A percentile compares a stretch with the other conserved stretches of the same genome.
These are phyloP conservation scores for Diadophis punctatus DNA, from an alignment of 2,113 vertebrate species.

Conservation along the genomic window DNA sequence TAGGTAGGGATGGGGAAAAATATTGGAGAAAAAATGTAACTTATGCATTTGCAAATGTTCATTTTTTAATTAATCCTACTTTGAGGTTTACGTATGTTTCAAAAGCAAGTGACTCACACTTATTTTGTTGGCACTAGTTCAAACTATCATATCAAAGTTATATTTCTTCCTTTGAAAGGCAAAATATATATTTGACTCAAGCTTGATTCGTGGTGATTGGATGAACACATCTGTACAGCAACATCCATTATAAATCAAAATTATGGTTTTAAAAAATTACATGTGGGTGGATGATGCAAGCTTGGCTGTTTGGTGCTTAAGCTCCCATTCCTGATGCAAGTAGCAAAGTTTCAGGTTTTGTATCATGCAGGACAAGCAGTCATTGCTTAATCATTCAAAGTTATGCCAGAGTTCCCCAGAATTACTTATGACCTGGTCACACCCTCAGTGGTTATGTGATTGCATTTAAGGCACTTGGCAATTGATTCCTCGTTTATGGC, in stretches of 20 bases:
- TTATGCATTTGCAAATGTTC: background rate
- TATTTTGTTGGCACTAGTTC: too few relatives aligned
- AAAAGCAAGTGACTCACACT: background rate
- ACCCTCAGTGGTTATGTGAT: background rate
- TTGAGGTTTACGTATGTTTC: background rate
- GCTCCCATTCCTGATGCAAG: background rate
- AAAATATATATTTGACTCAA: background rate
- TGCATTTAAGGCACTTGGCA: background rate
- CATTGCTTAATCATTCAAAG: background rate
- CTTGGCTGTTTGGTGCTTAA: background rate
- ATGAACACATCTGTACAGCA: background rate
- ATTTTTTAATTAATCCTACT: background rate
- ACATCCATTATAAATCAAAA: background rate
- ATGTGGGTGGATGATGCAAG: background rate
- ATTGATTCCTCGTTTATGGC: background rate
- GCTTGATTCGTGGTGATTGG: background rate
- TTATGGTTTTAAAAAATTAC: background rate
- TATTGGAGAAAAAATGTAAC: background rate
- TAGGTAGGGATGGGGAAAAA: background rate
- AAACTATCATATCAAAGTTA: background rate
- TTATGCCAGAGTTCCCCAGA: background rate
- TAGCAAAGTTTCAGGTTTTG: background rate
- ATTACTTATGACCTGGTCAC: background rate
- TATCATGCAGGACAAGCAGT: background rate
- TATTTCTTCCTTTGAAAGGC: background rate